Percentiles rank a stretch among this genome's conserved stretches.
These are phyloP conservation scores for Schizopygopsis malacanthus DNA, from an alignment of 2,797 vertebrate genomes.

Conservation along the genomic window DNA sequence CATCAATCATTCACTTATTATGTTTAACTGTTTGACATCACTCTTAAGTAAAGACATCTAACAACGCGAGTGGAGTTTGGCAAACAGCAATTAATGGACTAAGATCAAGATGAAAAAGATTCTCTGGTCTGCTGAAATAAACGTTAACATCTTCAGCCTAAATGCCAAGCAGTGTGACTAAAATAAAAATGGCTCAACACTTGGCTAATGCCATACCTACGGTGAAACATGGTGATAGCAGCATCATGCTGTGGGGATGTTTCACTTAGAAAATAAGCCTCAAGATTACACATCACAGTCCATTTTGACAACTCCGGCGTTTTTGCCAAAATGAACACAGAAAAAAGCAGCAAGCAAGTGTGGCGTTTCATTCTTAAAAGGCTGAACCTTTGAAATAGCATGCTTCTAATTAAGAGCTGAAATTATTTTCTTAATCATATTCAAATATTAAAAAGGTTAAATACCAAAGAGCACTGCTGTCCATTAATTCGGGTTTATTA, in stretches of 20 bases:
- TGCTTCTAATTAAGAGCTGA: constrained; percentile 19
- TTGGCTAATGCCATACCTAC: constrained; percentile 12
- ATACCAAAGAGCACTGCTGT: constrained; percentile 10
- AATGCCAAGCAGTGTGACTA: constrained; percentile 19
- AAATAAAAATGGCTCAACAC: constrained; percentile 30
- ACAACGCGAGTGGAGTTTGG: background rate
- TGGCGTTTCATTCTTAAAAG: background rate
- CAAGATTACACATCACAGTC: constrained; percentile 26
- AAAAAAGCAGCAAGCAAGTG: background rate
- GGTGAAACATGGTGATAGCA: constrained; percentile 13
- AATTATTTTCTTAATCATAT: constrained; percentile 43
- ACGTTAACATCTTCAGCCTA: background rate
- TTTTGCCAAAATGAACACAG: background rate
- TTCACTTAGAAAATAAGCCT: constrained; percentile 14
- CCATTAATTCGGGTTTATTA: constrained; percentile 14
- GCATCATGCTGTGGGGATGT: constrained; percentile 1
- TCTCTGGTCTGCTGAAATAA: background rate
- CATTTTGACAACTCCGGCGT: background rate
- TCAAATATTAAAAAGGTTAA: constrained; percentile 40
- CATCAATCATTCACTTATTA: constrained; percentile 7
- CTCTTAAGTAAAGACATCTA: background rate
- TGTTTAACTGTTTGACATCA: background rate
- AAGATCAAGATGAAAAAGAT: background rate
- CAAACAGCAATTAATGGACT: background rate
- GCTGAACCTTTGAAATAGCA: background rate